Evolutionary conservation across 2,113 vertebrate genomes (phyloP).

Genomic region (Bufo bufo): DNA sequence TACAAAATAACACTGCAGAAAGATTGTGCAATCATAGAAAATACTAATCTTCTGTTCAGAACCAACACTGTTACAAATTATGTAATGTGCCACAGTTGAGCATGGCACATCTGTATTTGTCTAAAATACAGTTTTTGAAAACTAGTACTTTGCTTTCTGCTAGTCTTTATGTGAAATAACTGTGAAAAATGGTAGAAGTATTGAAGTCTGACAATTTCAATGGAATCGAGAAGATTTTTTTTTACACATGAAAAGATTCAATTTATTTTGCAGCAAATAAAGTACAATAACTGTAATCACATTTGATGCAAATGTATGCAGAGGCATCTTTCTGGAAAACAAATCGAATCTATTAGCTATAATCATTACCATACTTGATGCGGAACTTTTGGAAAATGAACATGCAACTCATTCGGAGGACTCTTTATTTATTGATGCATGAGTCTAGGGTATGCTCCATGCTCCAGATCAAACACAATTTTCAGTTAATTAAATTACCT

Average conservation of each 20-base stretch:
- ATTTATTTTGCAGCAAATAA: conserved; percentile 47
- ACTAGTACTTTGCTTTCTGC: not conserved
- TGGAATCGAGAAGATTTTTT: conserved; percentile 24
- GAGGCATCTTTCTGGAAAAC: conserved; percentile 39
- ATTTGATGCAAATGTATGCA: conserved; percentile 43
- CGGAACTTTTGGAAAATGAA: conserved; percentile 19
- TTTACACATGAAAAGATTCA: conserved; percentile 47
- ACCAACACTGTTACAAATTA: not conserved
- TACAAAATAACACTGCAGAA: not conserved
- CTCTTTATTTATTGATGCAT: conserved; percentile 38
- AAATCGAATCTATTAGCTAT: conserved; percentile 48
- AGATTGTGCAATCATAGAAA: not conserved
- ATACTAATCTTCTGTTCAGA: not conserved
- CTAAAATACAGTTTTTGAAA: conserved; percentile 1
- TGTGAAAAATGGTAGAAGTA: conserved; percentile 32
- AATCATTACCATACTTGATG: conserved; percentile 44
- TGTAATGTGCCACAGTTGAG: not conserved
- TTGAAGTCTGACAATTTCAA: conserved; percentile 34
- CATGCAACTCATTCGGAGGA: conserved; percentile 22
- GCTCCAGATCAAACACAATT: conserved; percentile 22
- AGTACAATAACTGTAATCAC: conserved; percentile 49
- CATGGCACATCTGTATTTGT: conserved; percentile 7
- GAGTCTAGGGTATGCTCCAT: not conserved
- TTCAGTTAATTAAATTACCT: conserved; percentile 49
- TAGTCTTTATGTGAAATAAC: conserved; percentile 11